These are phyloP conservation scores for Xylota segnis DNA, from an alignment of 2,888 invertebrate genomes.

Conservation along the genomic window DNA sequence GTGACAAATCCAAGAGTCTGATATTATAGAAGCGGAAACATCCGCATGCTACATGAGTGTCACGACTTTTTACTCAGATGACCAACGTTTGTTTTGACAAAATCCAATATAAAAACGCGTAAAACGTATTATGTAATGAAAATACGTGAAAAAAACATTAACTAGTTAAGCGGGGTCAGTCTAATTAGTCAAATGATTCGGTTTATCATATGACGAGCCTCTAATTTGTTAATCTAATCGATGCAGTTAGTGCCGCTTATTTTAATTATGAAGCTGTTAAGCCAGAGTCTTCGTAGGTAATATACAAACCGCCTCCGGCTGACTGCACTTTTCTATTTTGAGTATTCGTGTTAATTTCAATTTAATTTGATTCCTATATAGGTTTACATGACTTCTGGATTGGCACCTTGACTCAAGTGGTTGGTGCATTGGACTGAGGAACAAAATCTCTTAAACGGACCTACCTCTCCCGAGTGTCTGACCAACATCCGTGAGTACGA, in stretches of 20 bases:
- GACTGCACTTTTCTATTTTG: constrained; percentile 3
- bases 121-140: background rate
- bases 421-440: no score
- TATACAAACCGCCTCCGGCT: background rate
- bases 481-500: no score
- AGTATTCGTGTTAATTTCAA: background rate
- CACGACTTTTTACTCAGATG: background rate
- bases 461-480: no score
- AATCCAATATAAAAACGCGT: background rate
- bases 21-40: background rate
- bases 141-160: no score
- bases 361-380: background rate
- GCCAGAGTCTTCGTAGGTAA: background rate
- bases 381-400: background rate
- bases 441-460: no score
- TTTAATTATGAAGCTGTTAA: background rate
- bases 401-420: no score
- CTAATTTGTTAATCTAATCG: background rate
- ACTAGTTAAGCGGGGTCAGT: no score
- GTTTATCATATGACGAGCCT: background rate
- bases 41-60: background rate
- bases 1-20: background rate
- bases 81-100: background rate
- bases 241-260: background rate
- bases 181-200: background rate